These are phyloP conservation scores for Cosmia pyralina DNA, from an alignment of 2,888 invertebrate species.

Conservation along the genomic window DNA sequence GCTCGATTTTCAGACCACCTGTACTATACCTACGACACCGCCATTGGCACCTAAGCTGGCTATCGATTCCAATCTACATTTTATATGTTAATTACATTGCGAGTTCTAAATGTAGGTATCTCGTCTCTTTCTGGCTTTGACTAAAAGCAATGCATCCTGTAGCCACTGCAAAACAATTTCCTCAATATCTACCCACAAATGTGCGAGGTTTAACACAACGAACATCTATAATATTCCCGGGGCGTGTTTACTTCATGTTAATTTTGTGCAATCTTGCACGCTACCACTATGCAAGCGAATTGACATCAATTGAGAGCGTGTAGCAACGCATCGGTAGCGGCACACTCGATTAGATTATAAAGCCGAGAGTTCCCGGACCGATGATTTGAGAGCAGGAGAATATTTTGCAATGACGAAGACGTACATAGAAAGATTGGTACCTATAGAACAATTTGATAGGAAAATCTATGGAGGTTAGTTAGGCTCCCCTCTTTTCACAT, in stretches of 20 bases:
- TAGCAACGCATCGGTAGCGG: slow-evolving; percentile 33
- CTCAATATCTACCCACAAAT: slow-evolving; percentile 2
- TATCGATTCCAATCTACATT: neutral
- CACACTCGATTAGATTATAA: slow-evolving; percentile 55
- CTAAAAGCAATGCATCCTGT: neutral
- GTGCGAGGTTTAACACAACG: neutral
- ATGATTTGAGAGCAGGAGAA: slow-evolving; percentile 24
- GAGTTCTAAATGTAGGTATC: neutral
- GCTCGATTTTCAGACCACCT: no score
- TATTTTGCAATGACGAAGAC: slow-evolving; percentile 6
- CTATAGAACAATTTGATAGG: neutral
- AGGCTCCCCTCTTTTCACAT: slow-evolving; percentile 10
- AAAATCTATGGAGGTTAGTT: neutral
- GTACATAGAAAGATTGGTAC: neutral
- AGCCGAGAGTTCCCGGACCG: slow-evolving; percentile 39
- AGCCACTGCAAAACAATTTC: neutral
- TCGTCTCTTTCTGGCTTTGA: neutral
- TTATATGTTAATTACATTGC: neutral
- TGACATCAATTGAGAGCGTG: slow-evolving; percentile 51
- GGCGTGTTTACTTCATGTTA: slow-evolving; percentile 18
- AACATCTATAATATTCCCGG: neutral
- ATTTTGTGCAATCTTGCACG: slow-evolving; percentile 53
- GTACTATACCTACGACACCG: no score
- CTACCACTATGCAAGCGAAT: slow-evolving; percentile 48
- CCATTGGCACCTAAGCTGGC: neutral